Evolutionary conservation across 2,113 vertebrate species (phyloP).

Genomic region (Pelvicachromis taeniatus): DNA sequence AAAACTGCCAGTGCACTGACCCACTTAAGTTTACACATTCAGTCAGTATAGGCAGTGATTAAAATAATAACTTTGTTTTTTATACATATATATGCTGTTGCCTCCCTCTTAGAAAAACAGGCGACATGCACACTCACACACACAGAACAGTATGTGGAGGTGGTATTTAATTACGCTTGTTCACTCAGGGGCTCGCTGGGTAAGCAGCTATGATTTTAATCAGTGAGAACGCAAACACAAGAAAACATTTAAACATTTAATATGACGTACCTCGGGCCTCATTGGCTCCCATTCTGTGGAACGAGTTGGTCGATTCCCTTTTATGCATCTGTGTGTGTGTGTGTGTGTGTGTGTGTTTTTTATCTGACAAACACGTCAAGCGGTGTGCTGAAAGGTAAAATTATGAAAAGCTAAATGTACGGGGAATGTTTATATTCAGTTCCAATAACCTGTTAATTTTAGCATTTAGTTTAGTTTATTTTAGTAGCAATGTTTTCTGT

Average conservation of each 20-base stretch:
- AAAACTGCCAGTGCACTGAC: neutral
- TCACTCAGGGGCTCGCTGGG: conserved; percentile 31
- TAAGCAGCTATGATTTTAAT: conserved; percentile 54
- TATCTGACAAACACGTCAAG: neutral
- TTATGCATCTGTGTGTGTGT: neutral
- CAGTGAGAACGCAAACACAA: conserved; percentile 52
- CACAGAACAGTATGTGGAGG: neutral
- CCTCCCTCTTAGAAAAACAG: neutral
- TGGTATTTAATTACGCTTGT: conserved; percentile 25
- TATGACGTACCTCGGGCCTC: conserved; percentile 4
- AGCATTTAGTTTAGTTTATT: neutral
- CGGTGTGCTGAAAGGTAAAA: neutral
- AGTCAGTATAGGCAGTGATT: neutral
- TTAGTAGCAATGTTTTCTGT: neutral
- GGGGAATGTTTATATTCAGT: neutral
- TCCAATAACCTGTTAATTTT: neutral
- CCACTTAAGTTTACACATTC: neutral
- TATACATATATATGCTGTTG: neutral
- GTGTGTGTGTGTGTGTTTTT: neutral
- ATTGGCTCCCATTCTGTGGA: neutral
- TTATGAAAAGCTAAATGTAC: neutral
- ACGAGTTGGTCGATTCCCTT: neutral
- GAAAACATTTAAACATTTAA: conserved; percentile 37
- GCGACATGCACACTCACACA: neutral
- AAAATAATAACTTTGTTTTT: neutral